phyloP scores from a whole-genome alignment of 2,797 vertebrate genomes.

The Lophotriccus pileatus region DNA sequence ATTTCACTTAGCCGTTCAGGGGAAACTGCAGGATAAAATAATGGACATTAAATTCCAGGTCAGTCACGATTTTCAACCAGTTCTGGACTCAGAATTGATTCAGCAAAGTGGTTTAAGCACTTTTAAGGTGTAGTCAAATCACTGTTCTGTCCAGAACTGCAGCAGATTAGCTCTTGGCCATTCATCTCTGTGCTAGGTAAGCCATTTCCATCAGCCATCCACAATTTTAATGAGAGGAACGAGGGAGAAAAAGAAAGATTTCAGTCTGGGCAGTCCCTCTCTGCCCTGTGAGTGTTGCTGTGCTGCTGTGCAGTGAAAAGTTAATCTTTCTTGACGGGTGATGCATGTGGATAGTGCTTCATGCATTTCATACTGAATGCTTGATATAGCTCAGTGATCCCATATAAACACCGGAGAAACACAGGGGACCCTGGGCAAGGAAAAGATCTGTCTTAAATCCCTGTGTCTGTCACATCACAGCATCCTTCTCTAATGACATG shows the following conservation, averaged over 20 bases:
- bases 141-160: background rate
- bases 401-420: background rate
- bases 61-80: background rate
- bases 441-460: slow-evolving; percentile 44
- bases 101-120: background rate
- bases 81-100: background rate
- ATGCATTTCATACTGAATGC: slow-evolving; percentile 21
- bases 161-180: slow-evolving; percentile 15
- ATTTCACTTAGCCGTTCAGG: background rate
- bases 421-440: background rate
- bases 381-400: slow-evolving; percentile 37
- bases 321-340: slow-evolving; percentile 60
- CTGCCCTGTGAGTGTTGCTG: slow-evolving; percentile 44
- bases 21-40: background rate
- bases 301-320: slow-evolving; percentile 57
- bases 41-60: background rate
- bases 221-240: slow-evolving; percentile 17
- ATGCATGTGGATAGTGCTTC: slow-evolving; percentile 29
- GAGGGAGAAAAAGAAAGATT: background rate
- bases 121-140: background rate
- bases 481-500: background rate
- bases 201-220: background rate
- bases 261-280: slow-evolving; percentile 8
- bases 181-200: background rate
- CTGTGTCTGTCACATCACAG: slow-evolving; percentile 13